Evolutionary conservation across 2,113 vertebrate species (phyloP).

Genomic region (Heliornis fulica): DNA sequence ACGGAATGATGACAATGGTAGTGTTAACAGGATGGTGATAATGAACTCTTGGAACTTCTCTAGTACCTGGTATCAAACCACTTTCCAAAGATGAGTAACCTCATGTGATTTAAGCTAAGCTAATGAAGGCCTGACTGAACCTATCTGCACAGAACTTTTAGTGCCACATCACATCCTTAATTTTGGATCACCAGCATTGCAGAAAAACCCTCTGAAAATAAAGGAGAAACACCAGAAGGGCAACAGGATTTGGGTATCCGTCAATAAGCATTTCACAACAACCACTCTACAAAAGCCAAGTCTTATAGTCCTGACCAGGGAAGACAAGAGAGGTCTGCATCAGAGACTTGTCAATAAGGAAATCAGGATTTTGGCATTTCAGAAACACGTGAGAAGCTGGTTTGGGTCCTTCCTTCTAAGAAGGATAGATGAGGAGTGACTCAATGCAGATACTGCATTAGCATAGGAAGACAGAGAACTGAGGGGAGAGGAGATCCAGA

Average conservation of each 20-base stretch:
- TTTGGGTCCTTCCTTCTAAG: neutral
- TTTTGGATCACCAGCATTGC: neutral
- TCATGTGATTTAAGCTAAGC: neutral
- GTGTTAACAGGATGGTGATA: neutral
- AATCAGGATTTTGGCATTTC: neutral
- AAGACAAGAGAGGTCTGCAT: neutral
- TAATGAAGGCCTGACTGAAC: constrained; percentile 19
- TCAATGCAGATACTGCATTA: neutral
- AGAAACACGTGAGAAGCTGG: neutral
- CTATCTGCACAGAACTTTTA: neutral
- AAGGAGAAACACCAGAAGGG: neutral
- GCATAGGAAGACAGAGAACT: neutral
- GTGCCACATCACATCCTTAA: neutral
- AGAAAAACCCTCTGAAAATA: neutral
- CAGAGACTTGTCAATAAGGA: neutral
- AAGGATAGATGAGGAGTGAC: neutral
- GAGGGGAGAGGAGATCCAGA: neutral
- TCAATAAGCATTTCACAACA: neutral
- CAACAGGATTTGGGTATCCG: neutral
- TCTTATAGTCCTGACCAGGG: neutral
- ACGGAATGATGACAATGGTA: neutral
- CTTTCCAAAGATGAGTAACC: neutral
- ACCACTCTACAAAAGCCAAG: neutral
- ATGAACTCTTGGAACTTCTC: neutral
- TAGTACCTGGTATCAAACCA: neutral